These are phyloP conservation scores for Plebejus melissa DNA, from an alignment of 2,888 invertebrate genomes.

Conservation along the genomic window DNA sequence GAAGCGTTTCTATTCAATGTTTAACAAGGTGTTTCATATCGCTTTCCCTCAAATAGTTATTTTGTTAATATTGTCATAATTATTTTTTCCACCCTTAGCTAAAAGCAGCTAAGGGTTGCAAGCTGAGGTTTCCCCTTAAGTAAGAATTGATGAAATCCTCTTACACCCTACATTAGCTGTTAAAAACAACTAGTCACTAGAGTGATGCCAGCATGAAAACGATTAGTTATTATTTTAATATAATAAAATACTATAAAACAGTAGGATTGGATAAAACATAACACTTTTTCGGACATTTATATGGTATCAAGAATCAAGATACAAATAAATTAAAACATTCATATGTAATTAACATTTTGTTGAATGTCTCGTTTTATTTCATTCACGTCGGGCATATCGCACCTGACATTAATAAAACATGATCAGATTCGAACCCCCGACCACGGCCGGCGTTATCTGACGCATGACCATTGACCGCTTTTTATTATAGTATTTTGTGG, in stretches of 20 bases:
- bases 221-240: no score
- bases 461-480: slow-evolving; percentile 31
- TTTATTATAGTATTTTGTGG: slow-evolving; percentile 32
- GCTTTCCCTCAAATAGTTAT: not conserved
- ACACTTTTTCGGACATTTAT: not conserved
- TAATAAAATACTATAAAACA: not conserved
- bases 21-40: not conserved
- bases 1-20: not conserved
- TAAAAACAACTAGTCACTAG: no score
- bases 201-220: no score
- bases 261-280: not conserved
- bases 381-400: slow-evolving; percentile 34
- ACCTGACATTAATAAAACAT: slow-evolving; percentile 37
- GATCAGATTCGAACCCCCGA: slow-evolving; percentile 31
- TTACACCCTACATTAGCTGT: no score
- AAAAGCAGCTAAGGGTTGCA: no score
- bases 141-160: no score
- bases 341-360: slow-evolving; percentile 21
- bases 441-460: slow-evolving; percentile 33
- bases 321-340: not conserved
- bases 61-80: not conserved
- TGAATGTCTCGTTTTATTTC: slow-evolving; percentile 33
- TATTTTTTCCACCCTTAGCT: no score
- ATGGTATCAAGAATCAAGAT: not conserved
- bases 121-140: no score